These are phyloP conservation scores for Barnardius zonarius DNA, from an alignment of 2,113 vertebrate species.

Conservation along the genomic window DNA sequence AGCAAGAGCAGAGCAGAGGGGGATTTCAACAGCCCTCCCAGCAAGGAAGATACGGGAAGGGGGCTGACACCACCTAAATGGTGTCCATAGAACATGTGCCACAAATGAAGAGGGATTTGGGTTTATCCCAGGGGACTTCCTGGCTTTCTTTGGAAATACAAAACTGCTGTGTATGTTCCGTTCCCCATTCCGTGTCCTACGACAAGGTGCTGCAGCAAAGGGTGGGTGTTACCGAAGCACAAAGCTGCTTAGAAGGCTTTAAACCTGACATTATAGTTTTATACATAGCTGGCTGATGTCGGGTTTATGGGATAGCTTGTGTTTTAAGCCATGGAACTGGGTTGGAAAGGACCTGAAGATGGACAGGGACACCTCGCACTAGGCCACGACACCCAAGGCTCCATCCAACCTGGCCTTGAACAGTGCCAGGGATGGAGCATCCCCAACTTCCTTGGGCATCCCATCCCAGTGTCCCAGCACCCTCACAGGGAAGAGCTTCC, in stretches of 20 bases:
- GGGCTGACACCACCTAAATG: neutral
- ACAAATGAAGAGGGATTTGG: neutral
- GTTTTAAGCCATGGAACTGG: neutral
- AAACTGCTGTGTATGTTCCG: too few species aligned
- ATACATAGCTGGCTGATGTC: neutral
- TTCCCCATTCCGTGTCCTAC: neutral
- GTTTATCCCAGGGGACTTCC: rapidly evolving
- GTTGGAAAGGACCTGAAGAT: neutral
- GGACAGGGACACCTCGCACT: neutral
- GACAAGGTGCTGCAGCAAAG: neutral
- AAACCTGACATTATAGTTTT: neutral
- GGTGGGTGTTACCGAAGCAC: neutral
- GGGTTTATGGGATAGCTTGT: neutral
- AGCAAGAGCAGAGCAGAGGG: neutral
- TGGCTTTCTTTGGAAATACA: neutral
- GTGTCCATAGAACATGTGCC: neutral
- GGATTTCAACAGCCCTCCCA: neutral
- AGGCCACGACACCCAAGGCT: neutral
- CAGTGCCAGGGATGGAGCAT: neutral
- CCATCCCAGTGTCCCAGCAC: neutral
- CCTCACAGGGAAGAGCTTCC: neutral
- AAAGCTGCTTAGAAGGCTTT: neutral
- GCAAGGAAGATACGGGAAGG: neutral
- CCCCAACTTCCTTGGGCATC: neutral
- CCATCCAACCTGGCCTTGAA: neutral